Conservation (phyloP, 2,113 vertebrate genomes). For the Glaucomys volans region DNA sequence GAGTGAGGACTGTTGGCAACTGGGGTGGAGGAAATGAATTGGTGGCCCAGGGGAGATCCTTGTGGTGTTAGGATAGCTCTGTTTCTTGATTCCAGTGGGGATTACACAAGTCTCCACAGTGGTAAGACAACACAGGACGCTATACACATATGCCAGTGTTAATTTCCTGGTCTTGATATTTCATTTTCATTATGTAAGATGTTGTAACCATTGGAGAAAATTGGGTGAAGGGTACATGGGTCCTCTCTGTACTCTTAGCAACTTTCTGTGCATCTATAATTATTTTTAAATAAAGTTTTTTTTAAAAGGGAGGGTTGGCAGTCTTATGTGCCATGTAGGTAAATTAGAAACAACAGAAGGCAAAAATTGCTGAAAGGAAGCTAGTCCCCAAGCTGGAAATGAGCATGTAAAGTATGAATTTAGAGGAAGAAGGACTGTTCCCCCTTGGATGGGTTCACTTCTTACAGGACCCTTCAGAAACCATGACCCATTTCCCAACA, state of each 20-base stretch:
- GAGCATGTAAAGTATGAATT: not conserved
- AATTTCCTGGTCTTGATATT: not conserved
- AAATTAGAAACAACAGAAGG: not conserved
- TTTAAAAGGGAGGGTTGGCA: not conserved
- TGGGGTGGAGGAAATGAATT: no score
- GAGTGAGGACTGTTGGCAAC: not conserved
- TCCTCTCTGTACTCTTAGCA: not conserved
- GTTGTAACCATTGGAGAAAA: not conserved
- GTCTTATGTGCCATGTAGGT: not conserved
- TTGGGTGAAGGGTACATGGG: not conserved
- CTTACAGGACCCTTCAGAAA: not conserved
- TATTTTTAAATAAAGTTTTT: not conserved
- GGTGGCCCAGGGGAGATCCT: not conserved
- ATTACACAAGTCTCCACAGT: not conserved
- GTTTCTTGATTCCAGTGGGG: not conserved
- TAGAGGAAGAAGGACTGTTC: not conserved
- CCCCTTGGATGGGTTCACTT: not conserved
- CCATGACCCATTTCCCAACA: not conserved
- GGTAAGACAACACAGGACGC: not conserved
- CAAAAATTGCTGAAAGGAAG: not conserved
- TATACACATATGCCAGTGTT: rapidly evolving
- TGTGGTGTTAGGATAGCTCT: not conserved
- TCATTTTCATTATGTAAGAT: not conserved
- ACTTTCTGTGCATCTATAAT: not conserved
- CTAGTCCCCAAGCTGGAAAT: not conserved